phyloP scores from a whole-genome alignment of 2,113 vertebrate species.

The Murina feae region DNA sequence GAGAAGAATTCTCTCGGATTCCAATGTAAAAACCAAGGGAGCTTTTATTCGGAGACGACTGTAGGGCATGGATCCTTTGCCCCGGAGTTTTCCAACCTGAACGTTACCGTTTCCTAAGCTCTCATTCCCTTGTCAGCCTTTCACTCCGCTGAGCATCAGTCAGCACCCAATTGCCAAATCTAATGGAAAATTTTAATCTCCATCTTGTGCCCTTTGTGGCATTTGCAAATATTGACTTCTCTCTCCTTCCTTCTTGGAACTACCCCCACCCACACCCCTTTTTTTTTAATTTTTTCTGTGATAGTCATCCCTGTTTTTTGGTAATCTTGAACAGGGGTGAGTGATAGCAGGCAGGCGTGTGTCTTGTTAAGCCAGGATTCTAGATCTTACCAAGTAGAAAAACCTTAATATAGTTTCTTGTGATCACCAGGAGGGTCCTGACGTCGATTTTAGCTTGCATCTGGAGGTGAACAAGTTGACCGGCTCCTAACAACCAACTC shows the following conservation, averaged over 20 bases:
- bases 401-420: background rate
- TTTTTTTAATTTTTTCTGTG: background rate
- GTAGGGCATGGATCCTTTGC: background rate
- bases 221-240: background rate
- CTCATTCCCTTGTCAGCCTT: background rate
- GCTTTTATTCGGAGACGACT: background rate
- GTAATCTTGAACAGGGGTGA: background rate
- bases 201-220: background rate
- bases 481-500: background rate
- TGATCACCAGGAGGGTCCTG: background rate
- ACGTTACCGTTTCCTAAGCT: background rate
- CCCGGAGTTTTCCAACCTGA: background rate
- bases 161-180: background rate
- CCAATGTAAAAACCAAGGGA: background rate
- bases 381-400: background rate
- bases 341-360: background rate
- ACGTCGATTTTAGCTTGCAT: background rate
- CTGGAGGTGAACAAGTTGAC: background rate
- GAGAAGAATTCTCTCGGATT: background rate
- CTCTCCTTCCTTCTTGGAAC: background rate
- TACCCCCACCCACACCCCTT: background rate
- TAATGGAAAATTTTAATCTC: slow-evolving; percentile 26
- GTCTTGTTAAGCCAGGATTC: background rate
- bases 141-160: background rate
- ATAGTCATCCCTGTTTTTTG: background rate